A percentile compares a stretch with the other conserved stretches of the same genome.
phyloP scores from a whole-genome alignment of 2,113 vertebrate species.

The Asarcornis scutulata region DNA sequence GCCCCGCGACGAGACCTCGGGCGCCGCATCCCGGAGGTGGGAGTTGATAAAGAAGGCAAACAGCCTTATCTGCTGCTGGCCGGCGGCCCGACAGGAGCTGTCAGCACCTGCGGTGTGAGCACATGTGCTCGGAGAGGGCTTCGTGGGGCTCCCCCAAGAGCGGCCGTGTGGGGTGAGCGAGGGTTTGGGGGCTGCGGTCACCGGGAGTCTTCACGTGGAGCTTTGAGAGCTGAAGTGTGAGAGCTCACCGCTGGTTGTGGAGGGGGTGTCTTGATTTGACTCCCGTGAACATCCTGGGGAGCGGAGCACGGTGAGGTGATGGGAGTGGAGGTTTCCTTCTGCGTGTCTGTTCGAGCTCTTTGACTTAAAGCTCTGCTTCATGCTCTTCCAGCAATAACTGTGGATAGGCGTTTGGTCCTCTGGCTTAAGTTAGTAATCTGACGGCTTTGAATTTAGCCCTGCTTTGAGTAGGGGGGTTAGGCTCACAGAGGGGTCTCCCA shows the following conservation, averaged over 20 bases:
- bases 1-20: not conserved
- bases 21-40: not conserved
- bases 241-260: fast-evolving
- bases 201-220: fast-evolving
- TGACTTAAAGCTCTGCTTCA: fast-evolving
- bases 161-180: fast-evolving
- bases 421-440: not conserved
- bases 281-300: fast-evolving
- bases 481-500: not conserved
- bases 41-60: fast-evolving
- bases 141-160: fast-evolving
- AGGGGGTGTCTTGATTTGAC: fast-evolving
- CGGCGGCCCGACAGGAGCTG: not conserved
- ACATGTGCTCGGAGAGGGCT: fast-evolving
- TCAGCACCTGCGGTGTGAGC: not conserved
- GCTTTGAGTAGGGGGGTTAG: not conserved
- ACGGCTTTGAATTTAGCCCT: not conserved
- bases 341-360: fast-evolving
- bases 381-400: not conserved
- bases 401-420: not conserved
- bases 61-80: not conserved
- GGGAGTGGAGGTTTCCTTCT: not conserved
- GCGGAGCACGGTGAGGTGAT: fast-evolving
- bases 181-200: not conserved
- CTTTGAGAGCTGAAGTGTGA: fast-evolving